phyloP scores from a whole-genome alignment of 2,113 vertebrate species.

The Chaetodon auriga region DNA sequence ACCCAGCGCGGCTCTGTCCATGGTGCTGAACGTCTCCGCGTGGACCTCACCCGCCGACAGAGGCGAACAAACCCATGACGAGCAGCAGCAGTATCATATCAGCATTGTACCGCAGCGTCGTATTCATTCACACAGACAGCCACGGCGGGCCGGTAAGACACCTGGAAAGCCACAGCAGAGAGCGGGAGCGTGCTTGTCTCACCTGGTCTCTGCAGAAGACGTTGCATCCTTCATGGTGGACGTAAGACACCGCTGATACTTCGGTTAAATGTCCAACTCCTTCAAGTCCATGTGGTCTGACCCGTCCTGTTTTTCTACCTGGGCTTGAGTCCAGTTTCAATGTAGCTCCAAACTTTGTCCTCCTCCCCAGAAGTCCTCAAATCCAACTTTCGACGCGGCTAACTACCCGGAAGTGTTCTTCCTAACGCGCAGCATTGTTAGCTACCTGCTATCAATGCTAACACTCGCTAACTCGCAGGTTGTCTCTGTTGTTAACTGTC shows the following conservation, averaged over 20 bases:
- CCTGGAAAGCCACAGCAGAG: constrained; percentile 1
- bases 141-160: not conserved
- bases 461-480: not conserved
- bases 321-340: not conserved
- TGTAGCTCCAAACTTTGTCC: not conserved
- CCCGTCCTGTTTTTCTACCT: not conserved
- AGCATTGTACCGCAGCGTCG: not conserved
- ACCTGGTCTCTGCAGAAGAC: constrained; percentile 10
- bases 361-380: not conserved
- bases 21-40: not conserved
- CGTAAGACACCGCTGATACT: not conserved
- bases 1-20: not conserved
- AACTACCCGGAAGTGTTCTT: no score
- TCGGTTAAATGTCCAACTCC: not conserved
- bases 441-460: not conserved
- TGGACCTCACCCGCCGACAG: not conserved
- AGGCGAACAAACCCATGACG: not conserved
- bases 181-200: not conserved
- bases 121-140: not conserved
- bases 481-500: not conserved
- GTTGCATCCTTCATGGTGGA: not conserved
- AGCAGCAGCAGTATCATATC: not conserved
- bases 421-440: not conserved
- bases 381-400: not conserved
- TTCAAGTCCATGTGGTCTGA: not conserved